These are phyloP conservation scores for Benitochromis conjunctus DNA, from an alignment of 2,113 vertebrate genomes.

Conservation along the genomic window DNA sequence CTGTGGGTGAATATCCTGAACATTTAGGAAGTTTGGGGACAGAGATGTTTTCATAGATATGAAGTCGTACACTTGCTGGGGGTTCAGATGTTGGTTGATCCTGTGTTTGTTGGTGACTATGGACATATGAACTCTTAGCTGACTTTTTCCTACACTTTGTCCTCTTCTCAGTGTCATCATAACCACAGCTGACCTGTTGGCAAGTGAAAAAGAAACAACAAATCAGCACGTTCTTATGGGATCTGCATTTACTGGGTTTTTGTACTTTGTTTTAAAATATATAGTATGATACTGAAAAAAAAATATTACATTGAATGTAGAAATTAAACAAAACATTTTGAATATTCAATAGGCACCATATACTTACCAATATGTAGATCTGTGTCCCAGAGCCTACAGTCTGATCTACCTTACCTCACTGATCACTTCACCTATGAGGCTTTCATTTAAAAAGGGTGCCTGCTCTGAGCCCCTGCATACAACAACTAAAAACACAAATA, in stretches of 20 bases:
- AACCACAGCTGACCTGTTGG: background rate
- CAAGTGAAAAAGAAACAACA: background rate
- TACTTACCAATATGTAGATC: no score
- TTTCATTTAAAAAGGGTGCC: no score
- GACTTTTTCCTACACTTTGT: background rate
- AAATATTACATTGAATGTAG: no score
- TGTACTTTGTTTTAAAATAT: background rate
- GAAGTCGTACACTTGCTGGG: background rate
- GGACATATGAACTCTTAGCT: background rate
- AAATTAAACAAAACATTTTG: background rate
- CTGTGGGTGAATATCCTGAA: background rate
- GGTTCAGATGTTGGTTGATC: background rate
- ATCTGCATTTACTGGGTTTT: background rate
- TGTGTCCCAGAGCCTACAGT: no score
- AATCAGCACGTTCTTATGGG: background rate
- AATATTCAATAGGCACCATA: background rate
- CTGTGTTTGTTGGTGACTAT: background rate
- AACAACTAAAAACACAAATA: no score
- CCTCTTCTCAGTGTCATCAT: background rate
- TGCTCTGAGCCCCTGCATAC: no score
- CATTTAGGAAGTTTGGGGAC: background rate
- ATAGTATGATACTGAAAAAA: no score
- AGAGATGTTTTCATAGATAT: constrained; percentile 20
- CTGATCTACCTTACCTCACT: no score
- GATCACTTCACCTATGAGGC: no score